A percentile compares a stretch with the other conserved stretches of the same genome.
phyloP scores from a whole-genome alignment of 1,140 invertebrate genomes.

The Drosophila malerkotliana region DNA sequence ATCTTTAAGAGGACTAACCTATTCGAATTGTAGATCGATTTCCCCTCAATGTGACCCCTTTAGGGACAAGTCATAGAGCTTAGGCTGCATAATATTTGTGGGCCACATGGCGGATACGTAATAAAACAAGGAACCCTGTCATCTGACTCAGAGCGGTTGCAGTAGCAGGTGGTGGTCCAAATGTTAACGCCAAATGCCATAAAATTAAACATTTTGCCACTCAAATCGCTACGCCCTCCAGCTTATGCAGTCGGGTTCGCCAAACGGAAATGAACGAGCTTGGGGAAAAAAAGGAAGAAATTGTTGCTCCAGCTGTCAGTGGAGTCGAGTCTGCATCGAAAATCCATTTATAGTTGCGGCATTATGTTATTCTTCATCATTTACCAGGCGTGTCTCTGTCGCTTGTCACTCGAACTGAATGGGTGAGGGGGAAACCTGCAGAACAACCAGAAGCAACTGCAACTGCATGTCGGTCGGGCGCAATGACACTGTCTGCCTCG shows the following conservation, averaged over 20 bases:
- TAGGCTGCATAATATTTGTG: background rate
- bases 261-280: constrained; percentile 50
- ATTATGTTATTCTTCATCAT: constrained; percentile 49
- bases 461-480: constrained; percentile 51
- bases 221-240: constrained; percentile 18
- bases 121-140: background rate
- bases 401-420: constrained; percentile 16
- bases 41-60: too few relatives aligned
- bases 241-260: constrained; percentile 55
- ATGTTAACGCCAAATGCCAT: constrained; percentile 68
- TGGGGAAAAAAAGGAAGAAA: background rate
- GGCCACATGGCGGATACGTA: constrained; percentile 27
- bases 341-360: constrained; percentile 54
- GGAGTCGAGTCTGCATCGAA: constrained; percentile 46
- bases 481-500: constrained; percentile 29
- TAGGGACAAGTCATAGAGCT: background rate
- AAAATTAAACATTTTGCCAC: constrained; percentile 60
- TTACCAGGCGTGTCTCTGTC: constrained; percentile 19
- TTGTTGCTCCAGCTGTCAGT: constrained; percentile 42
- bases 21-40: too few relatives aligned
- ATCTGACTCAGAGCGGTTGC: background rate
- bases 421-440: background rate
- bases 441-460: constrained; percentile 14
- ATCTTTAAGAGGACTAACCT: too few relatives aligned
- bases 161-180: constrained; percentile 53